Percentiles rank a stretch among this genome's conserved stretches.
Conservation (phyloP, 2,888 invertebrate genomes). For the Drosophila greeni region DNA sequence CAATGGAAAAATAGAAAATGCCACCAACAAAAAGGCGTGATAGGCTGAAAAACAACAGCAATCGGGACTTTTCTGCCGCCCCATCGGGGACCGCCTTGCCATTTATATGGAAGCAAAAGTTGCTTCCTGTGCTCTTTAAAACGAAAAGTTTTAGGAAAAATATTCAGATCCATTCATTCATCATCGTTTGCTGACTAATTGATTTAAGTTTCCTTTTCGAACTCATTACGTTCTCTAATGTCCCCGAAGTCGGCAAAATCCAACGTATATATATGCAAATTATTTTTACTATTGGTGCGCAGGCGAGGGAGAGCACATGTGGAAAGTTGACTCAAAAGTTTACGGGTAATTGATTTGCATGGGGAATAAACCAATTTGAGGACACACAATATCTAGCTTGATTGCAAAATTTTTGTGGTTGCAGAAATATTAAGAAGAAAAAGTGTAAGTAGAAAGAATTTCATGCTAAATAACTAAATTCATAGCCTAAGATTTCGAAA, state of each 20-base stretch:
- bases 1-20: too few species aligned
- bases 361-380: slow-evolving; percentile 29
- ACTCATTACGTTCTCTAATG: slow-evolving; percentile 42
- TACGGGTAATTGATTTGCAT: slow-evolving; percentile 36
- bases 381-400: slow-evolving; percentile 71
- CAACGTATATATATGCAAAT: slow-evolving; percentile 7
- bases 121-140: slow-evolving; percentile 27
- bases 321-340: slow-evolving; percentile 30
- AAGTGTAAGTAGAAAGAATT: neutral
- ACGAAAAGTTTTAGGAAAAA: slow-evolving; percentile 31
- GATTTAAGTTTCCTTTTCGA: slow-evolving; percentile 32
- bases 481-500: neutral
- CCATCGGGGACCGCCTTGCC: slow-evolving; percentile 16
- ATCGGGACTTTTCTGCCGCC: neutral
- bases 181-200: slow-evolving; percentile 50
- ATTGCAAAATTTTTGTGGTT: slow-evolving; percentile 15
- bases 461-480: neutral
- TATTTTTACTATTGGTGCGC: slow-evolving; percentile 15
- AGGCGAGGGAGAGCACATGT: slow-evolving; percentile 9
- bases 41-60: slow-evolving; percentile 33
- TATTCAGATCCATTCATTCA: slow-evolving; percentile 31
- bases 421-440: neutral
- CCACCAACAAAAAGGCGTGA: slow-evolving; percentile 20
- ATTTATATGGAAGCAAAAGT: slow-evolving; percentile 9
- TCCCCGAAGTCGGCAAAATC: slow-evolving; percentile 24